Evolutionary conservation across 2,888 invertebrate species (phyloP), one percentile per base, ranked within the genome.

Genomic region (Macrophya annulata): DNA sequence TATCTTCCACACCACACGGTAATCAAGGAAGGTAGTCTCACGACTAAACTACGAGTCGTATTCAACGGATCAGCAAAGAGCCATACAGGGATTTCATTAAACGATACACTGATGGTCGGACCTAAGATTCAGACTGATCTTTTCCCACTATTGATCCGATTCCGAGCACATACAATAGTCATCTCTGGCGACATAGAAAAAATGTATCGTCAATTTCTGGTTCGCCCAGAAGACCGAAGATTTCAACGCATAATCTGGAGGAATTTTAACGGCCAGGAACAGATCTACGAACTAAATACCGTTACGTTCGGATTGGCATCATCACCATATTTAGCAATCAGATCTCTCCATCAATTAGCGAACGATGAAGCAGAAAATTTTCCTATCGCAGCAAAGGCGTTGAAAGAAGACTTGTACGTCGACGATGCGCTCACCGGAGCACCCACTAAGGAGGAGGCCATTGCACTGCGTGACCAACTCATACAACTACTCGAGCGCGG

Each of bases 321-420:
- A n/a, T 86, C 86, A 12, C 87, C 88, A 17, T 88, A 86, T 31
- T 43, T 87, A 4, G 88, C 87, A 4, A 86, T 87, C 12, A 81
- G 88, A 9, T 71, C 45, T n/a, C 40, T 87, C 0, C 72, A 84
- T 10, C 85, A 87, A 72, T 45, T 87, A 45, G 84, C 85, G 1
- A 71, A 86, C 6, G 87, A 88, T 25, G 85, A 86, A 59, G 74
- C 68, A n/a, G 3, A 85, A 12, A 40, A 85, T 4, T 85, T 81
- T 84, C 86, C 86, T 9, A 40, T 25, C n/a, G 87, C 79, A 12
- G 43, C 86, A 15, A 40, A 51, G 6, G 77, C 79, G 10, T 31
- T 87, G 12, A 83, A 84, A 40, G 15, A 81, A 6, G 87, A 87
- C 40, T 31, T 88, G 3, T 88, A 87, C 84, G 86, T 88, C 0